Conservation (phyloP, 2,113 vertebrate genomes). For the Clarias gariepinus region DNA sequence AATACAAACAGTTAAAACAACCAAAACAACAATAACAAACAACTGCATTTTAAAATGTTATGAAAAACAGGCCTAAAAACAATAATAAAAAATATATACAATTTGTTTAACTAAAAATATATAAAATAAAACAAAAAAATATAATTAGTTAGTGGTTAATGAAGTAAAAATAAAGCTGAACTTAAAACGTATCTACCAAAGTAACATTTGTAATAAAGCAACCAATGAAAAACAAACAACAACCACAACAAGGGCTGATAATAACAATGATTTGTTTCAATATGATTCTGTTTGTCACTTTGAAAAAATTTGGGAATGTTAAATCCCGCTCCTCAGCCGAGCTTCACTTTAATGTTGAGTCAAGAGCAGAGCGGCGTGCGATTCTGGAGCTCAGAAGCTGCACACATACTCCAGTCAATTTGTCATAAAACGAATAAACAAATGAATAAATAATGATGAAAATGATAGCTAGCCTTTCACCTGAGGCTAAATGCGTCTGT, state of each 20-base stretch:
- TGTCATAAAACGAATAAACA: constrained; percentile 40
- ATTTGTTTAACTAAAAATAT: background rate
- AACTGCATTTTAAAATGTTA: too few species aligned
- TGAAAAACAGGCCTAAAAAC: too few species aligned
- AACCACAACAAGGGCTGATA: background rate
- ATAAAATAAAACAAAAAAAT: background rate
- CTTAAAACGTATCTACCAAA: background rate
- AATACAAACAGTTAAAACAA: background rate
- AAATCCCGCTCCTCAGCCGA: constrained; percentile 48
- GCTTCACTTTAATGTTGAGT: constrained; percentile 61
- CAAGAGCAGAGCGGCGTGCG: constrained; percentile 60
- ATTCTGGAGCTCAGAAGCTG: constrained; percentile 33
- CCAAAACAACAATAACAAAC: background rate
- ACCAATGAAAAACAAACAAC: constrained; percentile 1
- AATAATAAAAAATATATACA: too few species aligned
- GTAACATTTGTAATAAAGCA: background rate
- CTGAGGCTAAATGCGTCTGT: background rate
- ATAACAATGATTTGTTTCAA: background rate
- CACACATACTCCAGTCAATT: constrained; percentile 9
- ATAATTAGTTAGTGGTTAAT: background rate
- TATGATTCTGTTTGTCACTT: constrained; percentile 5
- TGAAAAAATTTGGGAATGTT: constrained; percentile 20
- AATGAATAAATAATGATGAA: constrained; percentile 28
- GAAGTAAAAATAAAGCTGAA: background rate
- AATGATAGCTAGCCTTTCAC: background rate